Percentiles rank a stretch among this genome's conserved stretches.
Conservation (phyloP, 2,888 invertebrate species). For the Adineta ricciae region DNA sequence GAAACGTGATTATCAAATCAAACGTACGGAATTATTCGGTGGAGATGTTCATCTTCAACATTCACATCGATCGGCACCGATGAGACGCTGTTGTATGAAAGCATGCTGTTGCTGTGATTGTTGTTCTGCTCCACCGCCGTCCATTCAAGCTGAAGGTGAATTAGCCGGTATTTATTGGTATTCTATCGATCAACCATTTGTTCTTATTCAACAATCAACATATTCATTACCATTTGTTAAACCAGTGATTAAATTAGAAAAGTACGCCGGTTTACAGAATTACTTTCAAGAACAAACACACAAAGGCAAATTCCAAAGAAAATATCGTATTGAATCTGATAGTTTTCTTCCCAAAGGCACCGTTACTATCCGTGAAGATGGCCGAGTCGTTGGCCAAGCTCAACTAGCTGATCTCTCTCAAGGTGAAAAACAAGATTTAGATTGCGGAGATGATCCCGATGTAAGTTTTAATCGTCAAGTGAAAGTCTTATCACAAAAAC, state of each 20-base stretch:
- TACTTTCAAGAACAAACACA: slow-evolving; percentile 8
- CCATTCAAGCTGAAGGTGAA: slow-evolving; percentile 11
- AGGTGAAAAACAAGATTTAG: slow-evolving; percentile 15
- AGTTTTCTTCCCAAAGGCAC: slow-evolving; percentile 11
- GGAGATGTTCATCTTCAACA: background rate
- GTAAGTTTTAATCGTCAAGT: background rate
- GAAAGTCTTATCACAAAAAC: background rate
- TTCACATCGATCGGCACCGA: background rate
- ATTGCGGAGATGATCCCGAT: slow-evolving; percentile 22
- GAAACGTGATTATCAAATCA: background rate
- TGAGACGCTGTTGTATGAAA: background rate
- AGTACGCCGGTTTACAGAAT: background rate
- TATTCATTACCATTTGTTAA: slow-evolving; percentile 22
- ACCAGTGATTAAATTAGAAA: background rate
- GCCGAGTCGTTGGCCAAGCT: slow-evolving; percentile 21
- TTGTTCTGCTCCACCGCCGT: background rate
- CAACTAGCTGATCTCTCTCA: background rate
- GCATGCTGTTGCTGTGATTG: background rate
- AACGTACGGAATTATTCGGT: slow-evolving; percentile 20
- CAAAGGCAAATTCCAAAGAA: slow-evolving; percentile 6
- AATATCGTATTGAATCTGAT: background rate
- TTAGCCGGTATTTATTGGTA: slow-evolving; percentile 20
- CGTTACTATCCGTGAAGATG: background rate
- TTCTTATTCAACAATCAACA: background rate
- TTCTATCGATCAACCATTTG: slow-evolving; percentile 18